A percentile compares a stretch with the other conserved stretches of the same genome.
Conservation (phyloP, 2,888 invertebrate genomes). For the Hyposoter didymator region DNA sequence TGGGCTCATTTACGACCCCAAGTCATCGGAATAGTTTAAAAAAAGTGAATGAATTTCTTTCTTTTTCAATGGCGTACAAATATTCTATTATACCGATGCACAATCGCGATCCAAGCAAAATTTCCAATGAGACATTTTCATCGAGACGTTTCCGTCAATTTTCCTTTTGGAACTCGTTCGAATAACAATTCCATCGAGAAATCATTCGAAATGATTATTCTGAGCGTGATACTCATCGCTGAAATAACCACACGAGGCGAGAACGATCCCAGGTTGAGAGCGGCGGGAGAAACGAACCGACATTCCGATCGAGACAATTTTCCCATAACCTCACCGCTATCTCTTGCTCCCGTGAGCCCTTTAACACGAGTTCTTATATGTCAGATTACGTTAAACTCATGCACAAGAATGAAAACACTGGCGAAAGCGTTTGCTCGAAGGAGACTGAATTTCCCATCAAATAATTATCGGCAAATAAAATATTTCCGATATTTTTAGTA, state of each 20-base stretch:
- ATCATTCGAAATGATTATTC: constrained; percentile 17
- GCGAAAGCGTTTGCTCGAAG: not conserved
- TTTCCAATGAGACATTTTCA: no score
- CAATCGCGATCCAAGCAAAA: no score
- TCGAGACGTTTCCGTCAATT: not conserved
- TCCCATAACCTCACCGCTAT: constrained; percentile 63
- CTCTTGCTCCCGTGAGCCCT: constrained; percentile 63
- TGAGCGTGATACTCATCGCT: constrained; percentile 12
- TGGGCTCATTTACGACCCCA: no score
- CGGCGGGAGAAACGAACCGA: constrained; percentile 49
- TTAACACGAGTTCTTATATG: constrained; percentile 63
- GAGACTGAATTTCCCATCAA: not conserved
- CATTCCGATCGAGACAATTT: constrained; percentile 69
- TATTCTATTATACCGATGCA: no score
- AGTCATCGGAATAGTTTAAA: no score
- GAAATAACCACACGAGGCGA: constrained; percentile 27
- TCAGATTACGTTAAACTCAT: constrained; percentile 35
- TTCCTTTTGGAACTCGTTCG: not conserved
- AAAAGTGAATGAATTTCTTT: not conserved
- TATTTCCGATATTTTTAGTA: not conserved
- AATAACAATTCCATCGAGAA: not conserved
- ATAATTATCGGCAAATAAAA: not conserved
- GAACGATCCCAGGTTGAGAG: constrained; percentile 44
- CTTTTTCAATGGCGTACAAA: not conserved
- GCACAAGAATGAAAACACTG: not conserved